These are phyloP conservation scores for Oeneis ivallda DNA, from an alignment of 2,888 invertebrate genomes.

Conservation along the genomic window DNA sequence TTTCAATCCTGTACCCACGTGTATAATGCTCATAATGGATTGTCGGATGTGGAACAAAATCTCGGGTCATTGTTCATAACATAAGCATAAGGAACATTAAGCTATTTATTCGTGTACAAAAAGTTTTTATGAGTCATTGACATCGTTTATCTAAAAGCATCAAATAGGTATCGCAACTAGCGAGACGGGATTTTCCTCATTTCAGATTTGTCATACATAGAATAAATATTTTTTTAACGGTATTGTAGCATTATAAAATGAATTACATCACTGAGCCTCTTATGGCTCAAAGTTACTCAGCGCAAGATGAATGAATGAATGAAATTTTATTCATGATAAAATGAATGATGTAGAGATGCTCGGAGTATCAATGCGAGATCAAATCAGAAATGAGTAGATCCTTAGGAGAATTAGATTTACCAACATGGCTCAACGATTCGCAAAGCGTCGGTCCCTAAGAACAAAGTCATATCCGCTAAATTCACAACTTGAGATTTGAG, in stretches of 20 bases:
- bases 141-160: constrained; percentile 19
- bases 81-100: constrained; percentile 28
- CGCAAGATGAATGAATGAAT: too few species aligned
- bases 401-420: too few species aligned
- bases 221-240: not conserved
- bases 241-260: not conserved
- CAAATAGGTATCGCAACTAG: not conserved
- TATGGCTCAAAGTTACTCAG: too few species aligned
- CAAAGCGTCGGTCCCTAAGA: too few species aligned
- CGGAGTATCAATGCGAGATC: too few species aligned
- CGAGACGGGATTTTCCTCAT: constrained; percentile 15
- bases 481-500: too few species aligned
- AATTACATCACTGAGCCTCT: too few species aligned
- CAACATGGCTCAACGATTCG: too few species aligned
- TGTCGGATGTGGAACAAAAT: constrained; percentile 1
- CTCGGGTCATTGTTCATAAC: constrained; percentile 29
- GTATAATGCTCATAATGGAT: constrained; percentile 19
- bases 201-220: constrained; percentile 6
- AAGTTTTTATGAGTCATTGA: constrained; percentile 30
- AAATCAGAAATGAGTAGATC: too few species aligned
- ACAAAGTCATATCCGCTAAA: too few species aligned
- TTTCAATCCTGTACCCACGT: constrained; percentile 1
- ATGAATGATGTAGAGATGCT: too few species aligned
- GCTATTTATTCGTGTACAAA: constrained; percentile 25
- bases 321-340: too few species aligned